Percentiles rank a stretch among this genome's conserved stretches.
Conservation (phyloP, 2,113 vertebrate species). For the Rhinoderma darwinii region DNA sequence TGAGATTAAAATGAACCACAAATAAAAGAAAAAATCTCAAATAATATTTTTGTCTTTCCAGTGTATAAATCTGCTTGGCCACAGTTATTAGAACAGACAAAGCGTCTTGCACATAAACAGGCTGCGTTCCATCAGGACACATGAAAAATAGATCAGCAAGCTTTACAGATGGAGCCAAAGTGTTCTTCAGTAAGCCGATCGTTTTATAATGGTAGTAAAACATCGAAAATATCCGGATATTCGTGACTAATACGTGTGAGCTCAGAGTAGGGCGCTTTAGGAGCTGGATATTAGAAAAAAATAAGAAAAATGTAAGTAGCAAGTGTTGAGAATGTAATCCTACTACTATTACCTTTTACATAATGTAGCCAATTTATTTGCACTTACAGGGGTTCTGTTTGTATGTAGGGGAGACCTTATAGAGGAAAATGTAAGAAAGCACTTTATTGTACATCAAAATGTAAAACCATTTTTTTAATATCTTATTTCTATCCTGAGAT, state of each 20-base stretch:
- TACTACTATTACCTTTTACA: not conserved
- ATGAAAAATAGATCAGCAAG: constrained; percentile 27
- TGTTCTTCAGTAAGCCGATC: constrained; percentile 5
- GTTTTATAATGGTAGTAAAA: constrained; percentile 13
- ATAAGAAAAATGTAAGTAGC: not conserved
- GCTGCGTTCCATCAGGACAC: constrained; percentile 17
- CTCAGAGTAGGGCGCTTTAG: not conserved
- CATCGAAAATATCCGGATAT: not conserved
- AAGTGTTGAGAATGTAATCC: not conserved
- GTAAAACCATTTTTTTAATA: not conserved
- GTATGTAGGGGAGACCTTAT: not conserved
- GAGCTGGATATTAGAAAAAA: not conserved
- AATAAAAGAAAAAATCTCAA: not conserved
- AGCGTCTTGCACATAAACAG: not conserved
- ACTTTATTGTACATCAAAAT: not conserved
- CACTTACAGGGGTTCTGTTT: not conserved
- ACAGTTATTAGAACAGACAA: not conserved
- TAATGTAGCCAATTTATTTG: not conserved
- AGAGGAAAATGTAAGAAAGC: not conserved
- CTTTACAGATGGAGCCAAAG: not conserved
- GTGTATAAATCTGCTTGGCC: not conserved
- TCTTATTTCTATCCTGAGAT: not conserved
- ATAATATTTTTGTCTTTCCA: constrained; percentile 3
- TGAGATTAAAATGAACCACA: not conserved
- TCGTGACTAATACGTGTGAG: not conserved